Conservation (phyloP, 2,113 vertebrate genomes). For the Xenopus borealis region DNA sequence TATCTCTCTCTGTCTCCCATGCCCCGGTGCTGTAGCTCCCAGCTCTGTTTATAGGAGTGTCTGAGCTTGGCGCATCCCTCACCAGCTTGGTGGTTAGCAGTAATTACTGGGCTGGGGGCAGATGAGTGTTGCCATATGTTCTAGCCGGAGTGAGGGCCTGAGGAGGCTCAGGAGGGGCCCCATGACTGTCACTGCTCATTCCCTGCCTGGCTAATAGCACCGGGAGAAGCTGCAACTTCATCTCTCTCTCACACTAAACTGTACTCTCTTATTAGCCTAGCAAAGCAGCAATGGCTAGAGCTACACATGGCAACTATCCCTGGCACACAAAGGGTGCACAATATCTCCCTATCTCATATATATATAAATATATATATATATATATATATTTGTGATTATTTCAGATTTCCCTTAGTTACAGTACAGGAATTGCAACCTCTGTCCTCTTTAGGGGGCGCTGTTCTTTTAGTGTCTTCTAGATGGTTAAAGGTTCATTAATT, state of each 20-base stretch:
- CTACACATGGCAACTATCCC: too few relatives aligned
- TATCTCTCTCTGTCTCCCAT: neutral
- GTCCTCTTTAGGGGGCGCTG: too few relatives aligned
- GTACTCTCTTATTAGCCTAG: neutral
- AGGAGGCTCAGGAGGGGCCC: conserved; percentile 51
- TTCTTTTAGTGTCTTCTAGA: too few relatives aligned
- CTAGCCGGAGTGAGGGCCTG: conserved; percentile 60
- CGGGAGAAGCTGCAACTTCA: neutral
- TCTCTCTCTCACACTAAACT: neutral
- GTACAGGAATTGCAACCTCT: too few relatives aligned
- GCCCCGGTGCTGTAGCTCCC: conserved; percentile 26
- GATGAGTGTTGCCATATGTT: conserved; percentile 73
- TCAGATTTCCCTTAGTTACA: too few relatives aligned
- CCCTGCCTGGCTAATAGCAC: conserved; percentile 62
- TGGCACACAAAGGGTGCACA: too few relatives aligned
- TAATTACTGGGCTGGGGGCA: conserved; percentile 59
- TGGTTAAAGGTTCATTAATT: too few relatives aligned
- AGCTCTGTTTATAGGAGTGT: conserved; percentile 26
- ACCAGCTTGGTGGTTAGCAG: conserved; percentile 55
- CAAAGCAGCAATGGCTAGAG: neutral
- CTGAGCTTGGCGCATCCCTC: conserved; percentile 35
- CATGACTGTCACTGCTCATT: conserved; percentile 53
- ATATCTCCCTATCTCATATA: too few relatives aligned
- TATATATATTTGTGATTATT: too few relatives aligned
- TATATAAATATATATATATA: too few relatives aligned